Conservation (phyloP, 2,888 invertebrate genomes). For the Diplolepis rosae region DNA sequence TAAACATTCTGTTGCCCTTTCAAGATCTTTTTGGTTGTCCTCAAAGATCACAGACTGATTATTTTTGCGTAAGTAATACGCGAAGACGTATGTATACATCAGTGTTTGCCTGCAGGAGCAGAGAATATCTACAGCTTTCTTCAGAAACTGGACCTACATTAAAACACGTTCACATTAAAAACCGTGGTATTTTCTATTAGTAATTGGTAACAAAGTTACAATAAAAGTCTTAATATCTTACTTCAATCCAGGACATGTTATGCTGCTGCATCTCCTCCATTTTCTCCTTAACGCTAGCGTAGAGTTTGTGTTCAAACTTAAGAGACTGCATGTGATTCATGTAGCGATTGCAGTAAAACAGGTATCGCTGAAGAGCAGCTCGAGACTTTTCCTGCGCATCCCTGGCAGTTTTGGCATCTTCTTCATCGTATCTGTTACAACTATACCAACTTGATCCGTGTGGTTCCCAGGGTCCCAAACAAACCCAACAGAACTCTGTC, state of each 20-base stretch:
- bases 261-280: constrained; percentile 99
- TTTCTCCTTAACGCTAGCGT: constrained; percentile 96
- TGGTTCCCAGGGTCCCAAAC: constrained; percentile 98
- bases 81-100: constrained; percentile 99
- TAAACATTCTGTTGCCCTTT: constrained; percentile 96
- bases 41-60: constrained; percentile 99
- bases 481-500: constrained; percentile 99
- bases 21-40: constrained; percentile 98
- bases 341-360: constrained; percentile 97
- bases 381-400: constrained; percentile 97
- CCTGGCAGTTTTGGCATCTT: constrained; percentile 95
- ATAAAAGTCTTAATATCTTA: too few relatives aligned
- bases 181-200: not conserved
- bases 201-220: too few relatives aligned
- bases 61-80: constrained; percentile 97
- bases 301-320: constrained; percentile 97
- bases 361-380: constrained; percentile 89
- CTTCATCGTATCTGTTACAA: constrained; percentile 98
- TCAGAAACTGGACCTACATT: constrained; percentile 93
- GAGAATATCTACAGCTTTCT: constrained; percentile 96
- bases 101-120: constrained; percentile 98
- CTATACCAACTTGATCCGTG: constrained; percentile 99
- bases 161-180: not conserved
- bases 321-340: constrained; percentile 99
- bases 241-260: constrained; percentile 99